phyloP scores from a whole-genome alignment of 2,888 invertebrate species.

The Tuberolachnus salignus region DNA sequence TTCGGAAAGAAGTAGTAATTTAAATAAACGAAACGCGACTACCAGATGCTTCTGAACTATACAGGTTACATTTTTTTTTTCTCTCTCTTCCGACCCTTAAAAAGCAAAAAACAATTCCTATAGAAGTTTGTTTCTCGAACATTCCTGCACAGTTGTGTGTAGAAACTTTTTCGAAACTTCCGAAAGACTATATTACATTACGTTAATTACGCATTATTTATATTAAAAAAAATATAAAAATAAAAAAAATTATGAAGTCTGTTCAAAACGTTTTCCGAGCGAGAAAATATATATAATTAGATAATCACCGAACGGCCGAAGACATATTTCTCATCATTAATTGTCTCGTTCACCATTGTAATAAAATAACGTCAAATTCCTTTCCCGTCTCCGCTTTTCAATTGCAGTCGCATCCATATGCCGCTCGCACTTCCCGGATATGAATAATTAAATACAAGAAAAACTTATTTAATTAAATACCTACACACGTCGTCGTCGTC shows the following conservation, averaged over 20 bases:
- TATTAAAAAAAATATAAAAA: background rate
- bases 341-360: background rate
- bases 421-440: background rate
- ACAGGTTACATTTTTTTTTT: constrained; percentile 31
- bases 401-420: background rate
- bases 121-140: constrained; percentile 20
- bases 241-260: background rate
- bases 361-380: constrained; percentile 4
- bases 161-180: constrained; percentile 21
- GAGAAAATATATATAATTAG: constrained; percentile 19
- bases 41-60: constrained; percentile 53
- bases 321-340: constrained; percentile 8
- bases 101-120: constrained; percentile 7
- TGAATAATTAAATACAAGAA: background rate
- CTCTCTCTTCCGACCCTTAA: background rate
- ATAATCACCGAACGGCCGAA: background rate
- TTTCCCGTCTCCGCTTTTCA: background rate
- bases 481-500: background rate
- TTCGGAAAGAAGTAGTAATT: constrained; percentile 52
- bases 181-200: constrained; percentile 32
- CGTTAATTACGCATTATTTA: constrained; percentile 40
- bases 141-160: background rate
- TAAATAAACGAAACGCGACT: constrained; percentile 48
- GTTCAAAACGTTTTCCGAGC: constrained; percentile 3
- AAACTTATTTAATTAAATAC: constrained; percentile 44